Evolutionary conservation across 35 echinoderm and acorn worm species (phyloP), one percentile per base, ranked within the genome.

Genomic region (Strongylocentrotus purpuratus): DNA sequence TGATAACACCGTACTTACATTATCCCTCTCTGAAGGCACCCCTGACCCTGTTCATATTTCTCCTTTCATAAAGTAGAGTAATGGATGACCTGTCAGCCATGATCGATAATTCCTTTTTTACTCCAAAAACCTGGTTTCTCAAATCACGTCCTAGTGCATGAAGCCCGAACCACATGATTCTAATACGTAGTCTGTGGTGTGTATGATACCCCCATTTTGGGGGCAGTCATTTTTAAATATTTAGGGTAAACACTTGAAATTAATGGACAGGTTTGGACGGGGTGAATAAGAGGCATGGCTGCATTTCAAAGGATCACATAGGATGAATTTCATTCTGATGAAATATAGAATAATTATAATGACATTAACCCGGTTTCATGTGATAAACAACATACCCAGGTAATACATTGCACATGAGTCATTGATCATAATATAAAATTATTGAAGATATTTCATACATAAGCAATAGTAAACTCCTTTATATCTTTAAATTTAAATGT

Each of bases 1-100:
- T 89, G 33, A 78, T 78, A 78, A 78, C 25, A 28, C 20, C 65
- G 65, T 78, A 78, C 20, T 22, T 78, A 78, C 65, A 78, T 78
- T 78, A 78, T 78, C 65, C 65, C 20, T 22, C 4, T 78, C 65
- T n/a, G 65, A 28, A 78, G 65, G 65, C 65, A 78, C 65, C 65
- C 28, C 22, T n/a, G 20, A n/a, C 20, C 65, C 45, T 45, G 45
- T 89, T 89, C 33, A 89, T 89, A 45, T 89, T 89, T 33, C 33
- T 45, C 45, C 15, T 87, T 33, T 89, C 87, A 89, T 46, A 89
- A 89, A 89, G 87, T 89, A 89, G 87, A 46, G 45, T 89, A 89
- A 89, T 20, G 33, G 12, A 89, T 89, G 32, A 41, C 87, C 45
- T 89, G 87, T 89, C 87, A 89, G 15, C 87, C 20, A 18, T 89